Base-by-base conservation (phyloP, 2,888 invertebrate genomes). In the Nephrotoma appendiculata region DNA sequence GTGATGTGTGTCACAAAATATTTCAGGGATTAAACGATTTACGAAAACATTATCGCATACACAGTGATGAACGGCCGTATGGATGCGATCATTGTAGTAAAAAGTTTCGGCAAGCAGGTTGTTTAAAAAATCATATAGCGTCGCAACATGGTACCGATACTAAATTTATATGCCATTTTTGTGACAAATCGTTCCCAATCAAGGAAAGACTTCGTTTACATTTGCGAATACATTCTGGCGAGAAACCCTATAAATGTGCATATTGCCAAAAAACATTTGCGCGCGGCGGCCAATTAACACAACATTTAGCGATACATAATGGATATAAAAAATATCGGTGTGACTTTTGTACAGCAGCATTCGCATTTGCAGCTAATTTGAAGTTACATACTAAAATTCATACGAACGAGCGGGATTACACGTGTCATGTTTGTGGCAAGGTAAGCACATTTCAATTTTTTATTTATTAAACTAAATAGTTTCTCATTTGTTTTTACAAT, bases 341-440 rank as follows among this genome's bases (percentile, higher is more conserved):
- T 89, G 92, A 93, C 19, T 92, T 95, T 85, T 97, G 97, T 90
- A 93, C 94, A 6, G 93, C 95, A 86, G 94, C 94, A 85, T 97
- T 96, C 90, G 94, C 95, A 2, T 94, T 94, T 88, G 93, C 94
- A 44, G 94, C 93, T 84, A 94, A 94, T 89, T 90, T 95, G 41
- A 93, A 94, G 87, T 89, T 93, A 41, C 95, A 95, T 90, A 92
- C 94, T 88, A 94, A 94, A 90, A 93, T 95, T 0, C 97, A 97
- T 91, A 92, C 94, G 44, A 95, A 95, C 88, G 94, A 95, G 15
- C 94, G 95, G 88, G 96, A 96, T 90, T 95, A 94, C 91, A 94
- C 95, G 48, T 97, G 97, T 90, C 95, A 96, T 88, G 94, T 96
- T 86, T 97, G 97, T 89, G 96, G 96, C 0, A 95, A 96, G 86